Percentiles rank a stretch among this genome's conserved stretches.
Conservation (phyloP, 2,113 vertebrate genomes). For the Riparia riparia region DNA sequence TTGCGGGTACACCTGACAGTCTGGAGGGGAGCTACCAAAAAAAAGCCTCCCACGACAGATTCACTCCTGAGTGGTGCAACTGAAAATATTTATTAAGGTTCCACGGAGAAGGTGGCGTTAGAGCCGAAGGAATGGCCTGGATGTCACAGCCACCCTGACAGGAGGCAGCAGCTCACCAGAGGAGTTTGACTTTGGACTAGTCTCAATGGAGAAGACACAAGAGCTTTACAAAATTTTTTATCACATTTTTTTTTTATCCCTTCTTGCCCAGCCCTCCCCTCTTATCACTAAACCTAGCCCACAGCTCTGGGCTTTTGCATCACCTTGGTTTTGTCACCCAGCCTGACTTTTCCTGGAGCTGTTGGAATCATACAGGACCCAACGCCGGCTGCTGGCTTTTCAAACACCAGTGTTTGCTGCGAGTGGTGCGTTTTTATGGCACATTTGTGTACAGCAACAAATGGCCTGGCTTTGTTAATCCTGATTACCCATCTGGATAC, state of each 20-base stretch:
- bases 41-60: not conserved
- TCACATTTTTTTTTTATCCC: not conserved
- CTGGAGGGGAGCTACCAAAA: not conserved
- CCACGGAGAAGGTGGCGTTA: not conserved
- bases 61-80: not conserved
- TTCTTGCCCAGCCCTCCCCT: not conserved
- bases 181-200: not conserved
- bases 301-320: not conserved
- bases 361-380: rapidly evolving
- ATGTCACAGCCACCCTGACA: not conserved
- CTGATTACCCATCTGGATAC: not conserved
- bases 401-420: not conserved
- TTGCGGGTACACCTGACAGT: not conserved
- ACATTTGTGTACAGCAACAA: not conserved
- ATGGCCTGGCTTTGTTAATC: not conserved
- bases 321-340: not conserved
- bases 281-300: not conserved
- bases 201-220: not conserved
- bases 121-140: not conserved
- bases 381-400: not conserved
- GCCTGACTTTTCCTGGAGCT: not conserved
- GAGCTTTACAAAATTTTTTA: not conserved
- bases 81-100: not conserved
- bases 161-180: not conserved
- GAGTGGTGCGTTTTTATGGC: not conserved